These are phyloP conservation scores for Malurus leucopterus DNA, from an alignment of 2,797 vertebrate genomes.

Conservation along the genomic window DNA sequence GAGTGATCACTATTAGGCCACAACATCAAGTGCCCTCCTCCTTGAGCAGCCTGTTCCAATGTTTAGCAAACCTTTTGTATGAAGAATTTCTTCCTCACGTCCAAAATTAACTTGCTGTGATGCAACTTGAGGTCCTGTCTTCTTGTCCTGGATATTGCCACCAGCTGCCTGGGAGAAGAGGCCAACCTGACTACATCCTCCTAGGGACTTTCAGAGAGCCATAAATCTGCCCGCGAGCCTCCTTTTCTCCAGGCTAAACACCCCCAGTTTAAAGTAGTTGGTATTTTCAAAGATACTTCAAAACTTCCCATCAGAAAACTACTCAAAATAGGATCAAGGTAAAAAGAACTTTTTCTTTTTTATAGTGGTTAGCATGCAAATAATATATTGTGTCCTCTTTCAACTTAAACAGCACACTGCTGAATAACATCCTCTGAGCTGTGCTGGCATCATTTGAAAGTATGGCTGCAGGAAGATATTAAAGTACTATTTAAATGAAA, in stretches of 20 bases:
- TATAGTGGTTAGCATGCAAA: background rate
- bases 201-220: background rate
- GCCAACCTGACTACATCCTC: background rate
- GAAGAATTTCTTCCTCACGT: background rate
- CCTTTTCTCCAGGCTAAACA: background rate
- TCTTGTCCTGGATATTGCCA: background rate
- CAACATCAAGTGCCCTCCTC: background rate
- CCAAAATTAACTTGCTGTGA: background rate
- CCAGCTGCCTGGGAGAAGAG: background rate
- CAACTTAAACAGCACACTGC: background rate
- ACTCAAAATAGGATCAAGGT: background rate
- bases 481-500: constrained; percentile 19
- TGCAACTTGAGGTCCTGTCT: background rate
- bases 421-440: background rate
- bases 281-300: background rate
- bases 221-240: background rate
- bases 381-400: background rate
- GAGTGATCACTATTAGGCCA: background rate
- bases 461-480: constrained; percentile 21
- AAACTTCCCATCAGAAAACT: background rate
- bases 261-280: background rate
- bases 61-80: background rate
- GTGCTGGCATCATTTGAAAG: background rate
- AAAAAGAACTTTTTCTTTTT: background rate
- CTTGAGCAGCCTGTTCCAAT: background rate